phyloP scores from a whole-genome alignment of 2,797 vertebrate genomes.

The Hydrophis major region DNA sequence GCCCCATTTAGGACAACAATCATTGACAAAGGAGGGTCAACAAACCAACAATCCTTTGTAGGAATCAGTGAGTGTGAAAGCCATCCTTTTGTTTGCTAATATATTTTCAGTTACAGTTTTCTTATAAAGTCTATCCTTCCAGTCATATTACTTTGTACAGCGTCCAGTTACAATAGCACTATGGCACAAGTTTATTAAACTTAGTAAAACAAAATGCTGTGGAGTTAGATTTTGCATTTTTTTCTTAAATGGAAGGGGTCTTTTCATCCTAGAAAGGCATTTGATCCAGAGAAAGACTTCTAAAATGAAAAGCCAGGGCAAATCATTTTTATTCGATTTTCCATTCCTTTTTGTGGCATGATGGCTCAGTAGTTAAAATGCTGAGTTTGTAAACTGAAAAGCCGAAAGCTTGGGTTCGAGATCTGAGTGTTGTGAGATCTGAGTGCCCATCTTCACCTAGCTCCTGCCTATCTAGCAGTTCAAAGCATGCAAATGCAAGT shows the following conservation, averaged over 20 bases:
- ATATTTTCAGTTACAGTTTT: not conserved
- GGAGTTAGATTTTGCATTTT: not conserved
- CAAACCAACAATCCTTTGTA: not conserved
- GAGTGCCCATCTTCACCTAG: not conserved
- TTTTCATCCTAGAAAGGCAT: not conserved
- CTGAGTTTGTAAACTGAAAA: not conserved
- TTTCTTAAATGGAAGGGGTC: not conserved
- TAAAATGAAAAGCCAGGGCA: not conserved
- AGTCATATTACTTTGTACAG: not conserved
- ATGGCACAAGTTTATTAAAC: not conserved
- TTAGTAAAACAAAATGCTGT: not conserved
- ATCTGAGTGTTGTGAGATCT: not conserved
- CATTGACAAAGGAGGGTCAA: not conserved
- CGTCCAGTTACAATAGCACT: not conserved
- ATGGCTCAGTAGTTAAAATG: not conserved
- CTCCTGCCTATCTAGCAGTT: not conserved
- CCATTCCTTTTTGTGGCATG: not conserved
- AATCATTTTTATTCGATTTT: not conserved
- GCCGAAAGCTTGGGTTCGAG: not conserved
- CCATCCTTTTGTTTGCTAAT: not conserved
- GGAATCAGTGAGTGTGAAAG: not conserved
- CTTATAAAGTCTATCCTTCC: not conserved
- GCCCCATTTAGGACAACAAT: not conserved
- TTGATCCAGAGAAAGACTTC: not conserved
- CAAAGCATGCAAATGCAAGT: not conserved